These are phyloP conservation scores for Galerucella pusilla DNA, from an alignment of 2,888 invertebrate species.

Conservation along the genomic window DNA sequence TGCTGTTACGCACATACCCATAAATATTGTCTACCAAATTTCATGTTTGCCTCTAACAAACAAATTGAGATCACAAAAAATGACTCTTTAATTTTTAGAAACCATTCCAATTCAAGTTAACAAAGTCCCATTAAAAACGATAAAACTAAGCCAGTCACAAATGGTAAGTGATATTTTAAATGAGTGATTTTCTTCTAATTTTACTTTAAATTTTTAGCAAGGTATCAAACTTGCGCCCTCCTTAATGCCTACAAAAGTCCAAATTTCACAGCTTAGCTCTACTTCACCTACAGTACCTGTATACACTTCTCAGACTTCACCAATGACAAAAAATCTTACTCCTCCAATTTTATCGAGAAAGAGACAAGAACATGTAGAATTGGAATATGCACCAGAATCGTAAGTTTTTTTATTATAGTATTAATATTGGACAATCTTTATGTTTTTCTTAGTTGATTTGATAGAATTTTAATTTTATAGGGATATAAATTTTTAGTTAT, in stretches of 20 bases:
- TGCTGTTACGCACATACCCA: too few species aligned
- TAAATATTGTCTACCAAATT: neutral
- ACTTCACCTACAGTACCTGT: conserved; percentile 43
- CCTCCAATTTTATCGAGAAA: conserved; percentile 72
- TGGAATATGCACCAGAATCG: conserved; percentile 70
- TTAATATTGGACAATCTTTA: too few species aligned
- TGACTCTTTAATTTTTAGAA: conserved; percentile 48
- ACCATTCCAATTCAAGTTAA: conserved; percentile 68
- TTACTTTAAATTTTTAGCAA: conserved; percentile 51
- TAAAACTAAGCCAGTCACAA: conserved; percentile 68
- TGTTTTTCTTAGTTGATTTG: too few species aligned
- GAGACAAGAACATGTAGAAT: conserved; percentile 69
- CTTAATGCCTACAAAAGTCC: conserved; percentile 42
- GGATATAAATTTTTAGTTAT: too few species aligned
- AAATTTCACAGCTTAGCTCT: conserved; percentile 33
- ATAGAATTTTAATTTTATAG: too few species aligned
- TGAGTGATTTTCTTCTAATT: neutral
- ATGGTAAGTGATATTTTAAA: conserved; percentile 61
- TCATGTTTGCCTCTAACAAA: neutral
- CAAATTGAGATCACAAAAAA: too few species aligned
- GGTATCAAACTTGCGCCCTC: conserved; percentile 58
- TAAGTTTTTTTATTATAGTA: conserved; percentile 53
- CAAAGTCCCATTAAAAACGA: conserved; percentile 69
- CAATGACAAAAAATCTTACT: conserved; percentile 65
- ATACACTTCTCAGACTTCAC: conserved; percentile 50